Evolutionary conservation across 2,888 invertebrate species (phyloP), one percentile per base, ranked within the genome.

Genomic region (Carcina quercana): DNA sequence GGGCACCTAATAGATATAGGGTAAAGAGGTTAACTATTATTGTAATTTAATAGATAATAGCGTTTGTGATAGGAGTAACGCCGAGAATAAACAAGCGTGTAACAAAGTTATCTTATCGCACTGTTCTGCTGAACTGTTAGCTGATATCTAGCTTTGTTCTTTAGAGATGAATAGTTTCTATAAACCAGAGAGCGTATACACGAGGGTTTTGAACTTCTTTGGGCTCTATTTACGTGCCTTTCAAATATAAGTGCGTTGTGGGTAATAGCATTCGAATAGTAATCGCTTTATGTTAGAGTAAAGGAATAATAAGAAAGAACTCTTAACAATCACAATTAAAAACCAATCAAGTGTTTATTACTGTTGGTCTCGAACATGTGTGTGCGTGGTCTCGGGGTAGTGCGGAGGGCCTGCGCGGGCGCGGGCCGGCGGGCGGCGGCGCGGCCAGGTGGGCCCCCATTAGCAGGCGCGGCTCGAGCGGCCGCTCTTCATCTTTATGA

Each of bases 401-500:
- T n/a, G n/a, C n/a, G 20, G n/a, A 20, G 20, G 20, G 32, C 41
- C 42, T 43, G 41, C 47, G 47, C 46, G 53, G 44, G 56, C 37
- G 59, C 53, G 58, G 60, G 44, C n/a, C 29, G 43, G 33, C 39
- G 29, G 39, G 40, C 52, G 53, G 47, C 47, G 45, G 47, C 50
- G 47, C 42, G 67, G 78, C 82, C 80, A 79, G 79, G 79, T 78
- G 80, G 80, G 13, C 58, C 6, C 70, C 78, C 79, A 79, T 79
- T 79, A 80, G 76, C 75, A 76, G 78, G 60, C 66, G 66, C 64
- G 74, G 65, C 69, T 63, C 68, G 71, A 72, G 79, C 82, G 82
- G 82, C 71, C 78, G 73, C 80, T 79, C 79, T 82, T 83, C 82
- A 82, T 83, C 82, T 82, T 83, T 82, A 82, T 82, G 82, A 80